phyloP scores from a whole-genome alignment of 2,888 invertebrate species.

The Diarsia rubi region DNA sequence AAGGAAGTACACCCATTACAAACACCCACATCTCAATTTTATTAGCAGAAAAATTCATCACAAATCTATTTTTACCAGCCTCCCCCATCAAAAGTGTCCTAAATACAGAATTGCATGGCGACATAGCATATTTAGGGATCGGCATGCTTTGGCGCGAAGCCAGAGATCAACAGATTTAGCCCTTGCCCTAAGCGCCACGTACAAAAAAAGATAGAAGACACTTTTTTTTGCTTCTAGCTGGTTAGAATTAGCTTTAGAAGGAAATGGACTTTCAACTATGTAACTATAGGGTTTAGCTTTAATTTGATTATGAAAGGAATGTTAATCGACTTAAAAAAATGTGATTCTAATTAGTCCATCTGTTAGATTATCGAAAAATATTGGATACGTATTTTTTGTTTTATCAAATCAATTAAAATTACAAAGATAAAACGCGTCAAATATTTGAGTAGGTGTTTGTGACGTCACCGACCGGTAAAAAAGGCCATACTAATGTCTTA shows the following conservation, averaged over 20 bases:
- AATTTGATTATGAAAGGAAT: too few relatives aligned
- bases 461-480: too few relatives aligned
- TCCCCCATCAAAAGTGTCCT: conserved; percentile 86
- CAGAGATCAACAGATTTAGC: conserved; percentile 84
- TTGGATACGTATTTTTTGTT: too few relatives aligned
- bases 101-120: conserved; percentile 86
- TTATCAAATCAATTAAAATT: too few relatives aligned
- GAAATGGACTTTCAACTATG: conserved; percentile 20
- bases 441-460: too few relatives aligned
- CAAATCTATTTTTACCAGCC: conserved; percentile 71
- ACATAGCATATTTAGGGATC: conserved; percentile 85
- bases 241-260: conserved; percentile 46
- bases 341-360: too few relatives aligned
- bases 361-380: too few relatives aligned
- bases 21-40: conserved; percentile 52
- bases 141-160: conserved; percentile 82
- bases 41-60: conserved; percentile 60
- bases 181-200: conserved; percentile 80
- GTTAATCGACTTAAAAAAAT: too few relatives aligned
- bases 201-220: conserved; percentile 60
- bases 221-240: conserved; percentile 26
- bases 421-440: too few relatives aligned
- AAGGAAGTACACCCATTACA: conserved; percentile 38
- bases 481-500: too few relatives aligned
- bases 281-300: neutral